Percentiles rank a stretch among this genome's conserved stretches.
phyloP scores from a whole-genome alignment of 2,888 invertebrate species.

The Dusona sp. region DNA sequence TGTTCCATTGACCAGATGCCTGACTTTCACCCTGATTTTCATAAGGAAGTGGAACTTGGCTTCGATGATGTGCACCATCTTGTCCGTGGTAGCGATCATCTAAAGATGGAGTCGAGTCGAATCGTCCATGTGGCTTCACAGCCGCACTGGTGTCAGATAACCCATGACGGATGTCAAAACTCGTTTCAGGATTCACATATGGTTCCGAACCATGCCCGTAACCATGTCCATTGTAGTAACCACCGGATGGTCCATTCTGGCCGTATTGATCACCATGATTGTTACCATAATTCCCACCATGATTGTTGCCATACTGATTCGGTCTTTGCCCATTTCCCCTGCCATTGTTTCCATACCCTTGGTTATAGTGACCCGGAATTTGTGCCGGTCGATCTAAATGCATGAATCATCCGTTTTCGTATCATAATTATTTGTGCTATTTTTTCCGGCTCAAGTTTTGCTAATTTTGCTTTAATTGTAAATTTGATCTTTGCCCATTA shows the following conservation, averaged over 20 bases:
- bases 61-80: not conserved
- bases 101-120: slow-evolving; percentile 25
- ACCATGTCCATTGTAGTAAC: slow-evolving; percentile 16
- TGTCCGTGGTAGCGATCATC: slow-evolving; percentile 21
- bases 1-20: slow-evolving; percentile 16
- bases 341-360: not conserved
- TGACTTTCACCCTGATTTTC: slow-evolving; percentile 33
- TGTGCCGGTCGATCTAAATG: slow-evolving; percentile 45
- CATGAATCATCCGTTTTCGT: not conserved
- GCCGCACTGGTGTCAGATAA: not conserved
- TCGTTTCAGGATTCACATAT: slow-evolving; percentile 30
- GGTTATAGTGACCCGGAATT: not conserved
- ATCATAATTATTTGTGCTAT: not conserved
- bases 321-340: not conserved
- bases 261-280: slow-evolving; percentile 38
- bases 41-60: not conserved
- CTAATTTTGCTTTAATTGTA: not conserved
- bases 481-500: slow-evolving; percentile 5
- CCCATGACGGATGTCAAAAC: slow-evolving; percentile 11
- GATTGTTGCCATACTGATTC: slow-evolving; percentile 29
- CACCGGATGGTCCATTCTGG: slow-evolving; percentile 24
- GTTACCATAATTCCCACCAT: slow-evolving; percentile 40
- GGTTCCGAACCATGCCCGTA: not conserved
- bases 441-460: not conserved
- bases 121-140: not conserved